Percentiles rank a stretch among this genome's conserved stretches.
Conservation (phyloP, 1,140 invertebrate species). For the Drosophila lini region DNA sequence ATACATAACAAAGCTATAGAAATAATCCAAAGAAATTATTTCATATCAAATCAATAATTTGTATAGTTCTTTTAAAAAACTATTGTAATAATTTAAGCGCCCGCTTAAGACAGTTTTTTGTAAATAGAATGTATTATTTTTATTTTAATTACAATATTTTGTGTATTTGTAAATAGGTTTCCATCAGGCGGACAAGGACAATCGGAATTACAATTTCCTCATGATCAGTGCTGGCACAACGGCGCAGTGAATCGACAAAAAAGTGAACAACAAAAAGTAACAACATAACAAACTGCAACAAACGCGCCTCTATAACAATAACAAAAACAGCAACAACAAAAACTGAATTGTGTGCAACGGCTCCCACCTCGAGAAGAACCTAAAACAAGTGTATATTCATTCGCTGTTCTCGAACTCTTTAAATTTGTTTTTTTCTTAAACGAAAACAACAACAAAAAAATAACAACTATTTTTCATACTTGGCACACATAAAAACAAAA, state of each 20-base stretch:
- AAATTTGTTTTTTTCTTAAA: conserved; percentile 16
- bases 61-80: no score
- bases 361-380: conserved; percentile 67
- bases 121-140: not conserved
- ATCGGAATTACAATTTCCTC: conserved; percentile 66
- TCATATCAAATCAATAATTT: not conserved
- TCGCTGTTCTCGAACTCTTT: conserved; percentile 30
- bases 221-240: conserved; percentile 65
- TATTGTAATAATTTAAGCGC: no score
- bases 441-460: not conserved
- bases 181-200: conserved; percentile 69
- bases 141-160: not conserved
- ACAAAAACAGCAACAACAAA: conserved; percentile 49
- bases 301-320: conserved; percentile 42
- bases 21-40: not conserved
- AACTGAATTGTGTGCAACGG: conserved; percentile 81
- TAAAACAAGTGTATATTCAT: conserved; percentile 27
- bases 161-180: conserved; percentile 34
- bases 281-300: conserved; percentile 28
- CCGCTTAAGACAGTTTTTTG: no score
- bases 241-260: conserved; percentile 50
- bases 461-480: conserved; percentile 28
- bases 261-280: conserved; percentile 18
- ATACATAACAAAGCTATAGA: no score
- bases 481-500: conserved; percentile 34